Conservation (phyloP, 2,797 vertebrate species). For the Mus caroli region DNA sequence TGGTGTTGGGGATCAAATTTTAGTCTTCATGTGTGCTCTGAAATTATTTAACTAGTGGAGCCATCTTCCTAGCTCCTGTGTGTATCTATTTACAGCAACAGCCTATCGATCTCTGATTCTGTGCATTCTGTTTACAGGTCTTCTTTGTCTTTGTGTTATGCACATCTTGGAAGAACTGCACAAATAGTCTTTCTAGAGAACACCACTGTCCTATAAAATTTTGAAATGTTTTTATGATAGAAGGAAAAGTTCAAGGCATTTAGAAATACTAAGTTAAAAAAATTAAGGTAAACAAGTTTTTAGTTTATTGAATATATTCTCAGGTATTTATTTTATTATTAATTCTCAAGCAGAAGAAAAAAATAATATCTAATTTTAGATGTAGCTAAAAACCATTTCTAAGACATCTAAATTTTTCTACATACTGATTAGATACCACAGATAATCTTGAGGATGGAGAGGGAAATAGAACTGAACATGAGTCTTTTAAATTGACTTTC, state of each 20-base stretch:
- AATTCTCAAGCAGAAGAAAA: background rate
- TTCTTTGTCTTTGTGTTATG: background rate
- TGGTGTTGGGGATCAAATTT: background rate
- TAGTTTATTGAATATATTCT: constrained; percentile 15
- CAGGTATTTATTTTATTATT: background rate
- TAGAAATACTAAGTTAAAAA: background rate
- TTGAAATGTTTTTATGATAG: background rate
- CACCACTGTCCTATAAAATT: background rate
- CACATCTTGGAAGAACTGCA: background rate
- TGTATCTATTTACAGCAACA: background rate
- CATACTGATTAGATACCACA: background rate
- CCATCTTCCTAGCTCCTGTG: background rate
- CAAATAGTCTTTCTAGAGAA: background rate
- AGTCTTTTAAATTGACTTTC: background rate
- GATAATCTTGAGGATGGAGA: background rate
- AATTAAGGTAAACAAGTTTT: background rate
- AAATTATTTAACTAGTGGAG: background rate
- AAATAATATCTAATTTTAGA: background rate
- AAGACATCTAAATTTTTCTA: background rate
- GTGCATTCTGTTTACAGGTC: background rate
- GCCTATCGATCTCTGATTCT: background rate
- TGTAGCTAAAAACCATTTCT: background rate
- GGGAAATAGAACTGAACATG: constrained; percentile 19
- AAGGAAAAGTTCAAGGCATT: background rate
- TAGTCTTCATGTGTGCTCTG: background rate